Percentiles rank a stretch among this genome's conserved stretches.
phyloP scores from a whole-genome alignment of 2,888 invertebrate species.

The Lepidocyrtoides sp. region DNA sequence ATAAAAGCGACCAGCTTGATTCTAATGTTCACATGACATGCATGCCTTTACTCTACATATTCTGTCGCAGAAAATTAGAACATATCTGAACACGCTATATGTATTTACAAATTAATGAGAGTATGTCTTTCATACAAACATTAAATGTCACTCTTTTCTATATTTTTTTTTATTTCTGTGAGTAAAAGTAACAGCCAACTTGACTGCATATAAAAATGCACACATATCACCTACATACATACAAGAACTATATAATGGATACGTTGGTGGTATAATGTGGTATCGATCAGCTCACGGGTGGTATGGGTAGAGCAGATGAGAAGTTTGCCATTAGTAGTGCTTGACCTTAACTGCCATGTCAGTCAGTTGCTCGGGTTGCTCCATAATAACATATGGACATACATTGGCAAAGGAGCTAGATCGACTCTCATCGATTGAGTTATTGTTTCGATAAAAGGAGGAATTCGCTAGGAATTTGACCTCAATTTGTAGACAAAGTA shows the following conservation, averaged over 20 bases:
- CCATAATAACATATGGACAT: constrained; percentile 18
- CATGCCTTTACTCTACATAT: not conserved
- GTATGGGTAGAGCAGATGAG: not conserved
- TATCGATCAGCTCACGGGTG: constrained; percentile 24
- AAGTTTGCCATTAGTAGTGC: constrained; percentile 41
- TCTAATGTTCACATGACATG: not conserved
- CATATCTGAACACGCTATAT: not conserved
- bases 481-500: constrained; percentile 31
- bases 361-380: constrained; percentile 26
- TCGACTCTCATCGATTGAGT: constrained; percentile 37
- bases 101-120: no score
- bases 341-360: constrained; percentile 54
- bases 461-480: constrained; percentile 48
- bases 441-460: constrained; percentile 28
- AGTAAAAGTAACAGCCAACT: no score
- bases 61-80: no score
- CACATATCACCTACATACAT: not conserved
- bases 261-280: not conserved
- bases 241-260: no score
- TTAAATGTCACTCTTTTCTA: not conserved
- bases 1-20: not conserved
- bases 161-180: not conserved
- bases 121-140: no score
- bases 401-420: constrained; percentile 11
- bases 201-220: not conserved